Conservation (phyloP, 2,113 vertebrate genomes). For the Alosa alosa region DNA sequence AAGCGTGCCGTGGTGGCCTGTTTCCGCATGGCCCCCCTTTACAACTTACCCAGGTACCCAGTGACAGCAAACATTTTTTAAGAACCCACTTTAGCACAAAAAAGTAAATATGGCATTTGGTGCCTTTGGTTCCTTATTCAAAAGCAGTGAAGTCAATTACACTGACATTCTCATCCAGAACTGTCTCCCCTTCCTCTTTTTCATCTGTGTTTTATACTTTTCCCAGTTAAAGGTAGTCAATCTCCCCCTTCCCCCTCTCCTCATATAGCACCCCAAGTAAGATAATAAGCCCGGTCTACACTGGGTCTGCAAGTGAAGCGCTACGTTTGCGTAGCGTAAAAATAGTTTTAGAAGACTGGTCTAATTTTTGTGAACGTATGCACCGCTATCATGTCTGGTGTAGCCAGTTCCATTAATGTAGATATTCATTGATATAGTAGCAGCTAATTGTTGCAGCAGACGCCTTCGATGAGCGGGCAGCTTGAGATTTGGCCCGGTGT, state of each 20-base stretch:
- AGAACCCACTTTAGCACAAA: background rate
- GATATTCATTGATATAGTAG: too few relatives aligned
- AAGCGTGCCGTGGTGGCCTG: constrained; percentile 97
- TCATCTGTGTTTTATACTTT: background rate
- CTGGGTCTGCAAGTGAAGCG: too few relatives aligned
- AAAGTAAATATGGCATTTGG: background rate
- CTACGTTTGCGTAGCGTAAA: too few relatives aligned
- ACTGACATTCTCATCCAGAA: background rate
- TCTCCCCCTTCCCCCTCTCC: background rate
- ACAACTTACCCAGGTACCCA: constrained; percentile 91
- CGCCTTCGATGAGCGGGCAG: too few relatives aligned
- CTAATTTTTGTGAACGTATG: too few relatives aligned
- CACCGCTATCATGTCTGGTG: too few relatives aligned
- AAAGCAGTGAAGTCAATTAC: background rate
- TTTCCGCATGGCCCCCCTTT: constrained; percentile 97
- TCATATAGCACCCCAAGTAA: background rate
- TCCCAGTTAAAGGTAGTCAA: background rate
- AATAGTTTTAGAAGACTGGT: too few relatives aligned
- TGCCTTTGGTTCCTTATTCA: too few relatives aligned
- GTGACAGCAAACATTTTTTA: background rate
- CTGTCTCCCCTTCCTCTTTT: background rate
- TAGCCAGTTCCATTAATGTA: too few relatives aligned
- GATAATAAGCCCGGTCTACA: background rate
- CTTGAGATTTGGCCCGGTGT: too few relatives aligned
- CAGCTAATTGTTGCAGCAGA: too few relatives aligned